Evolutionary conservation across 2,797 vertebrate species (phyloP).

Genomic region (Dendrocincla fuliginosa): DNA sequence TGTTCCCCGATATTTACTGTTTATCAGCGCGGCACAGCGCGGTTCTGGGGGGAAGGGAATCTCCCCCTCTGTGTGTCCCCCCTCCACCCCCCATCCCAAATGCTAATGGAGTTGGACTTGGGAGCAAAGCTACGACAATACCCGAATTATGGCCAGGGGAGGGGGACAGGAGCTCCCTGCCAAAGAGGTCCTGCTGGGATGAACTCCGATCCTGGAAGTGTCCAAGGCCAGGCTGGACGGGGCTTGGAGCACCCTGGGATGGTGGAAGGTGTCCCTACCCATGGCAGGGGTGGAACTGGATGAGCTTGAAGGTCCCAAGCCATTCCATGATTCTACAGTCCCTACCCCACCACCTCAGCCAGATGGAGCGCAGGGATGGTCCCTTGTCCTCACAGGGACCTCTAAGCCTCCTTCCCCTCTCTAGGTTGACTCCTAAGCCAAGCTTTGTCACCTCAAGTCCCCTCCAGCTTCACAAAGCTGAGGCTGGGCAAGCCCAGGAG

Average conservation of each 20-base stretch:
- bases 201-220: neutral
- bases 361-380: neutral
- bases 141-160: rapidly evolving
- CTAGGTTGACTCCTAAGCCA: neutral
- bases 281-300: neutral
- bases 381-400: neutral
- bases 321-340: rapidly evolving
- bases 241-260: rapidly evolving
- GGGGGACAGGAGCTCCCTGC: neutral
- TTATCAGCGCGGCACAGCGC: conserved; percentile 19
- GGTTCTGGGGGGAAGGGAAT: neutral
- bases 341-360: neutral
- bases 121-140: neutral
- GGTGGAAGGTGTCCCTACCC: neutral
- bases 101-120: conserved; percentile 6
- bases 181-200: neutral
- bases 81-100: neutral
- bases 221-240: rapidly evolving
- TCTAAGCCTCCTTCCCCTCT: neutral
- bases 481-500: neutral
- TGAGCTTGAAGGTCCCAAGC: too few species aligned
- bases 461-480: neutral
- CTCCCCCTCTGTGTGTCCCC: neutral
- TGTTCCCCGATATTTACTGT: conserved; percentile 58
- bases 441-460: neutral